These are phyloP conservation scores for Acanthurus tractus DNA, from an alignment of 2,797 vertebrate genomes.

Conservation along the genomic window DNA sequence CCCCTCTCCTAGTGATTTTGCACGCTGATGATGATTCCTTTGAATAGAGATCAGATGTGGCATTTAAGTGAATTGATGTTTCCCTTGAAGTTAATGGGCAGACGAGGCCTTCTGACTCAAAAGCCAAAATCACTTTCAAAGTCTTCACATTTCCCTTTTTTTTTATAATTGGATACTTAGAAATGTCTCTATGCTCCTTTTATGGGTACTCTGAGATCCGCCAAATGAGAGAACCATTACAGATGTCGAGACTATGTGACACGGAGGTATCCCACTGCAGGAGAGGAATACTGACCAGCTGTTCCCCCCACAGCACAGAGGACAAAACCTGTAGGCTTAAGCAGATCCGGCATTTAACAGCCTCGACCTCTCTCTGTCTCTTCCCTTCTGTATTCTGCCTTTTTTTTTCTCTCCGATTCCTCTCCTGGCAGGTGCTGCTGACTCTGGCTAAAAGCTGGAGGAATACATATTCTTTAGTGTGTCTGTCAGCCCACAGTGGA, in stretches of 20 bases:
- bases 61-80: slow-evolving; percentile 59
- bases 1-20: slow-evolving; percentile 59
- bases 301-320: slow-evolving; percentile 37
- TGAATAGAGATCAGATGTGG: slow-evolving; percentile 71
- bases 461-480: slow-evolving; percentile 52
- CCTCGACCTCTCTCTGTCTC: slow-evolving; percentile 52
- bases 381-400: slow-evolving; percentile 32
- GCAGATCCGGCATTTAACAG: slow-evolving; percentile 54
- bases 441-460: slow-evolving; percentile 51
- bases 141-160: slow-evolving; percentile 15
- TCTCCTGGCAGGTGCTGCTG: slow-evolving; percentile 49
- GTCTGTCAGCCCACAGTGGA: slow-evolving; percentile 44
- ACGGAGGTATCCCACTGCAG: slow-evolving; percentile 31
- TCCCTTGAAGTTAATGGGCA: slow-evolving; percentile 63
- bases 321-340: slow-evolving; percentile 47
- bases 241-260: slow-evolving; percentile 35
- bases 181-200: slow-evolving; percentile 43
- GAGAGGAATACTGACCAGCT: slow-evolving; percentile 30
- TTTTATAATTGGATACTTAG: slow-evolving; percentile 25
- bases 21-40: slow-evolving; percentile 45
- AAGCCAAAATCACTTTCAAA: slow-evolving; percentile 50
- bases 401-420: slow-evolving; percentile 31
- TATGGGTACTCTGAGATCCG: slow-evolving; percentile 5
- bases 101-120: slow-evolving; percentile 29
- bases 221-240: slow-evolving; percentile 50